phyloP scores from a whole-genome alignment of 2,888 invertebrate genomes.

The Luperina testacea region DNA sequence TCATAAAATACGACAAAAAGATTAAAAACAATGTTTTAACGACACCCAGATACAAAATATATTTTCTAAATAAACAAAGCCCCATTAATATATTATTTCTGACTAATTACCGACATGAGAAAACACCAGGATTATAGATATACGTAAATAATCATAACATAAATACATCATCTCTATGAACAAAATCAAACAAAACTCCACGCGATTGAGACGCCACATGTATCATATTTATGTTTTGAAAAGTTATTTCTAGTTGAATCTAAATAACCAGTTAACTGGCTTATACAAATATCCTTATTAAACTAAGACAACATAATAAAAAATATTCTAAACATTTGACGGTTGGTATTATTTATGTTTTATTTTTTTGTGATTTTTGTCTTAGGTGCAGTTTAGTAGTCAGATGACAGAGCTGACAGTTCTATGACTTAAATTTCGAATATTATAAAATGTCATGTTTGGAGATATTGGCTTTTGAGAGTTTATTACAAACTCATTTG shows the following conservation, averaged over 20 bases:
- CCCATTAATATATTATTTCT: constrained; percentile 68
- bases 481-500: not conserved
- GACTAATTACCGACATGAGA: constrained; percentile 76
- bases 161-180: constrained; percentile 79
- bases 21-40: constrained; percentile 56
- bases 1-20: constrained; percentile 66
- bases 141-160: constrained; percentile 71
- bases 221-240: constrained; percentile 86
- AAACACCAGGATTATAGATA: constrained; percentile 70
- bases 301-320: constrained; percentile 85
- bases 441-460: constrained; percentile 26
- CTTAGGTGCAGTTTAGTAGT: constrained; percentile 58
- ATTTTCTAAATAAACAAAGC: constrained; percentile 73
- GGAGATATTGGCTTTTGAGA: constrained; percentile 19
- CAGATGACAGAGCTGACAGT: constrained; percentile 40
- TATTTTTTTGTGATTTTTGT: constrained; percentile 59
- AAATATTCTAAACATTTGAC: constrained; percentile 72
- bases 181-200: constrained; percentile 73
- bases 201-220: constrained; percentile 85
- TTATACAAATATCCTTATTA: constrained; percentile 83
- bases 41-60: constrained; percentile 53
- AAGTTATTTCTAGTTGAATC: constrained; percentile 85
- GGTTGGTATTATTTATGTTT: constrained; percentile 64
- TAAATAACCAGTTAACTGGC: constrained; percentile 79
- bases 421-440: constrained; percentile 46